These are phyloP conservation scores for Cichlasoma orientale DNA, from an alignment of 2,797 vertebrate species.

Conservation along the genomic window DNA sequence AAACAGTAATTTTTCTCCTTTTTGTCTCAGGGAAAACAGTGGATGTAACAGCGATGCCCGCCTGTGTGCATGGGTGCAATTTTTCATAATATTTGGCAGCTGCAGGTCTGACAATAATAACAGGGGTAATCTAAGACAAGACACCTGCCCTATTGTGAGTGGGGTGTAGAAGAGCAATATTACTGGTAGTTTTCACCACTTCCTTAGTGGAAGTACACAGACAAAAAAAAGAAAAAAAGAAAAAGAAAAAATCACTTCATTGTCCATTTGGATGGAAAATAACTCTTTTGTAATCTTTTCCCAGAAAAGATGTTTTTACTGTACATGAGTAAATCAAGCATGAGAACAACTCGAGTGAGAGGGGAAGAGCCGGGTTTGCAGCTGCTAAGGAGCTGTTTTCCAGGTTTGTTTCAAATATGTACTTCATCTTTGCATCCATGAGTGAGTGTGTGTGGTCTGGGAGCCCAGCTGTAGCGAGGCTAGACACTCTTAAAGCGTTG, in stretches of 20 bases:
- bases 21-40: slow-evolving; percentile 44
- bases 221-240: slow-evolving; percentile 2
- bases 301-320: slow-evolving; percentile 24
- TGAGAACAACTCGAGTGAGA: slow-evolving; percentile 1
- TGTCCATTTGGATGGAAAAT: slow-evolving; percentile 18
- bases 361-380: not conserved
- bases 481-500: slow-evolving; percentile 47
- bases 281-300: slow-evolving; percentile 17
- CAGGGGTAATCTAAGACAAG: slow-evolving; percentile 66
- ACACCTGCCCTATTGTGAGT: slow-evolving; percentile 63
- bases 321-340: slow-evolving; percentile 7
- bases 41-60: slow-evolving; percentile 26
- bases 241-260: not conserved
- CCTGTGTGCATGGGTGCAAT: slow-evolving; percentile 6
- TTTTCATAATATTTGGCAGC: slow-evolving; percentile 51
- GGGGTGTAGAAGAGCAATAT: slow-evolving; percentile 24
- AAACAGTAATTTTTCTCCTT: slow-evolving; percentile 31
- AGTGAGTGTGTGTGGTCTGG: slow-evolving; percentile 28
- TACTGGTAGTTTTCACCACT: slow-evolving; percentile 5
- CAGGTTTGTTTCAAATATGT: slow-evolving; percentile 16
- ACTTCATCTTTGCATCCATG: slow-evolving; percentile 17
- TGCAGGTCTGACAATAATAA: slow-evolving; percentile 55
- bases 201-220: slow-evolving; percentile 7
- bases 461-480: slow-evolving; percentile 45
- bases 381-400: slow-evolving; percentile 19